phyloP scores from a whole-genome alignment of 2,113 vertebrate species.

The Chitala chitala region DNA sequence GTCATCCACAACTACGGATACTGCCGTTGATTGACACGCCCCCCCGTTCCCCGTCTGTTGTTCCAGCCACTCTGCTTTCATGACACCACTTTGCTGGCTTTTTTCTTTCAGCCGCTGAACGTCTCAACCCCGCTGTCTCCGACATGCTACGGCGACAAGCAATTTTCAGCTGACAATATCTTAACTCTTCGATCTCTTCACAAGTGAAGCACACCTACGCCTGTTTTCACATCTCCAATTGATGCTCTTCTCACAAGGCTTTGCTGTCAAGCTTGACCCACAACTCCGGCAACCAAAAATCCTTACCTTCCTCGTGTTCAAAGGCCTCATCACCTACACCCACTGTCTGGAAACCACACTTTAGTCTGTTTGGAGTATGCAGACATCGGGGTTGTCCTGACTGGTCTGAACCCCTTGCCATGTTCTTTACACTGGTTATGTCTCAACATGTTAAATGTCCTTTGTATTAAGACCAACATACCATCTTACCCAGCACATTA shows the following conservation, averaged over 20 bases:
- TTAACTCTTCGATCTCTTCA: neutral
- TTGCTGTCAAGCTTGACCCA: neutral
- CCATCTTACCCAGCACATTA: too few species aligned
- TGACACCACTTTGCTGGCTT: neutral
- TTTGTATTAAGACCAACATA: too few species aligned
- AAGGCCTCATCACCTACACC: neutral
- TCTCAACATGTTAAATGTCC: too few species aligned
- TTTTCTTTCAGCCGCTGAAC: neutral
- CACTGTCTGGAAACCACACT: neutral
- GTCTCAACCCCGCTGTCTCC: neutral
- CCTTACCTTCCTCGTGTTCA: neutral
- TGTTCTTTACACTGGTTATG: slow-evolving; percentile 1
- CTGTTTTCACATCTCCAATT: neutral
- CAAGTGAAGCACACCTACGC: neutral
- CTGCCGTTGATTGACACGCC: neutral
- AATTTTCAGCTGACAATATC: too few species aligned
- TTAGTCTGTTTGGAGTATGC: neutral
- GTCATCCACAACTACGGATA: neutral
- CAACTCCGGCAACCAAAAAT: too few species aligned
- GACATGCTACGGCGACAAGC: too few species aligned
- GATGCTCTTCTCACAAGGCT: neutral
- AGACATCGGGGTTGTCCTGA: neutral
- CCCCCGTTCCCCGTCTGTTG: neutral
- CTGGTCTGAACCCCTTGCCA: too few species aligned
- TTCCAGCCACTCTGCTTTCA: neutral